phyloP scores from a whole-genome alignment of 2,888 invertebrate species.

The Lasioglossum figueresi region DNA sequence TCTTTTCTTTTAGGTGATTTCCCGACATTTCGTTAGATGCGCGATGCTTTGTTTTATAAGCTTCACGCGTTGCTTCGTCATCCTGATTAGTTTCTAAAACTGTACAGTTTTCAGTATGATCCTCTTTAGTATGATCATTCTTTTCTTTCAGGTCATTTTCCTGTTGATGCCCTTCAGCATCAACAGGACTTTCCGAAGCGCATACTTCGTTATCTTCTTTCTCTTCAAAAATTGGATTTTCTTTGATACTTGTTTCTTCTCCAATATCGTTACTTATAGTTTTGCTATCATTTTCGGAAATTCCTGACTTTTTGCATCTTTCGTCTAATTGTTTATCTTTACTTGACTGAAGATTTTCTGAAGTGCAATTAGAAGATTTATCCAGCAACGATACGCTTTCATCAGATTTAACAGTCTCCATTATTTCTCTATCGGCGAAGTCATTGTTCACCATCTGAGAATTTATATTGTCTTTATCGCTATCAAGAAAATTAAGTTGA shows the following conservation, averaged over 20 bases:
- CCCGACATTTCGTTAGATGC: background rate
- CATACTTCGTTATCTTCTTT: background rate
- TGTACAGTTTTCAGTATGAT: background rate
- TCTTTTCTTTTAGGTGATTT: background rate
- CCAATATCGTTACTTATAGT: background rate
- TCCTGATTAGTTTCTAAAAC: background rate
- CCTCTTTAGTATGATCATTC: background rate
- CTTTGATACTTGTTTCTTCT: background rate
- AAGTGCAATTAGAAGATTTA: background rate
- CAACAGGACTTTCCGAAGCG: background rate
- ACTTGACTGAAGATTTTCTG: background rate
- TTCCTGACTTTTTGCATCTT: background rate
- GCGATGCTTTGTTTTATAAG: background rate
- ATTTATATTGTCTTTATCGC: conserved; percentile 6
- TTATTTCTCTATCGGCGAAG: background rate
- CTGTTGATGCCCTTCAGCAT: background rate
- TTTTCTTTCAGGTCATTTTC: background rate
- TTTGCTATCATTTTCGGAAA: background rate
- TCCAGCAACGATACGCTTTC: background rate
- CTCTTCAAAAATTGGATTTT: background rate
- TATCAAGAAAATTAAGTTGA: background rate
- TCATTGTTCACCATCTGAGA: background rate
- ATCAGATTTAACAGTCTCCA: background rate
- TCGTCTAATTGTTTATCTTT: background rate
- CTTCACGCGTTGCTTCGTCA: background rate